phyloP scores from a whole-genome alignment of 2,888 invertebrate species.

The Pilophorus perplexus region DNA sequence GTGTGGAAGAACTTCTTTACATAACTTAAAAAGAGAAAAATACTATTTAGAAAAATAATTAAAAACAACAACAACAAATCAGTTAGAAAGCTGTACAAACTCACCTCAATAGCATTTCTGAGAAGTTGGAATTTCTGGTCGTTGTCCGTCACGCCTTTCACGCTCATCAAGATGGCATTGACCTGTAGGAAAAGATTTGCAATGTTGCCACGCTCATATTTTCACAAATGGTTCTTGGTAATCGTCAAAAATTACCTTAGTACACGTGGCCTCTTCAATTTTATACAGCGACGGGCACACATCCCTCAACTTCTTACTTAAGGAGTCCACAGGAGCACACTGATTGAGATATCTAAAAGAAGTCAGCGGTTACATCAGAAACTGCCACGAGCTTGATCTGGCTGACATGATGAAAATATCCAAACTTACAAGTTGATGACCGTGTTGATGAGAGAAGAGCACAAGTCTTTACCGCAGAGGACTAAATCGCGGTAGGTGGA shows the following conservation, averaged over 20 bases:
- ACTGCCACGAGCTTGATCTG: background rate
- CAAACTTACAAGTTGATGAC: conserved; percentile 68
- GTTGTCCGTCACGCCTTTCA: conserved; percentile 69
- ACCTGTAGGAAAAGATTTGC: conserved; percentile 59
- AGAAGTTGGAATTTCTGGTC: conserved; percentile 76
- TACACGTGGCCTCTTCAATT: conserved; percentile 92
- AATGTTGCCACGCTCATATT: no score
- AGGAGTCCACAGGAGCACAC: conserved; percentile 89
- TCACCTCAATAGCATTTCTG: conserved; percentile 66
- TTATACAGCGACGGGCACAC: conserved; percentile 91
- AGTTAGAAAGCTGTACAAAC: background rate
- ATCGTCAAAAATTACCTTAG: conserved; percentile 78
- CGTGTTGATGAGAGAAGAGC: conserved; percentile 73
- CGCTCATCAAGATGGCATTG: conserved; percentile 81
- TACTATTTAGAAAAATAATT: background rate
- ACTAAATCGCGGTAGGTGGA: conserved; percentile 70
- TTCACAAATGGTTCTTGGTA: no score
- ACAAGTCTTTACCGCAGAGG: conserved; percentile 73
- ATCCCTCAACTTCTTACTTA: conserved; percentile 81
- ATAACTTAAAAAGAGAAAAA: conserved; percentile 58
- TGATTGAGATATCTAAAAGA: conserved; percentile 78
- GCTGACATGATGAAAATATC: background rate
- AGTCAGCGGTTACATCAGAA: background rate
- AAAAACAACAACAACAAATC: background rate
- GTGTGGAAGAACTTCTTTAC: conserved; percentile 84